Base-by-base conservation (phyloP, 2,113 vertebrate species). In the Nasalis larvatus region DNA sequence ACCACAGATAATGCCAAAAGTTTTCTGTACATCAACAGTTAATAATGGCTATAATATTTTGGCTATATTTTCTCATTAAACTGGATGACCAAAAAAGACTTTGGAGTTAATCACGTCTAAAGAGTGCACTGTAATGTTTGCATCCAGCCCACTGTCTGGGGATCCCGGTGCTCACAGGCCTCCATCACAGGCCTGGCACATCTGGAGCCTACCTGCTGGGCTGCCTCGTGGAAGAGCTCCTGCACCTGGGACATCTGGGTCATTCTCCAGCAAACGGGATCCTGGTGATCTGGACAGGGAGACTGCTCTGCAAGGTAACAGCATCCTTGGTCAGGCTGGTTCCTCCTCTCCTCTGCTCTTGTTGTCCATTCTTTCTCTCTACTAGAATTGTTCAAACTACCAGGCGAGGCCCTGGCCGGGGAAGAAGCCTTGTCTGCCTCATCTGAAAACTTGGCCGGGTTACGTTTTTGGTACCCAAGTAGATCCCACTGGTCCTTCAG, bases 171-270 rank as follows among this genome's bases (percentile, higher is more conserved):
- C 76, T 85, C 52, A 13, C 35, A 37, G 25, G 8, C 20, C 60
- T 87, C 54, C n/a, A 30, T 47, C 84, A 23, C 14, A 37, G 18
- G 25, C 25, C 60, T 82, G 84, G 17, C 6, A 13, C 11, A 14
- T 56, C 18, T 49, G 47, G 11, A 0, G 58, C 98, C 54, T 98
- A 99, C 99, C 99, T 99, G 99, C 99, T 99, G 99, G 85, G 99
- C 99, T 91, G 99, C 99, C 97, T 99, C 99, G 0, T 99, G 99
- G 98, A 99, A 99, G 94, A 99, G 99, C 78, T 99, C 99, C 27
- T 99, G 99, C 66, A 99, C 98, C 0, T 97, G 98, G 4, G 96
- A 42, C 47, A 47, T 89, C 93, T 69, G 95, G 47, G 89, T 78
- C 96, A 74, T 94, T 52, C 77, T 95, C 7, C 2, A 20, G 77